These are phyloP conservation scores for Pterobdella sp. DNA, from an alignment of 2,888 invertebrate genomes.

Conservation along the genomic window DNA sequence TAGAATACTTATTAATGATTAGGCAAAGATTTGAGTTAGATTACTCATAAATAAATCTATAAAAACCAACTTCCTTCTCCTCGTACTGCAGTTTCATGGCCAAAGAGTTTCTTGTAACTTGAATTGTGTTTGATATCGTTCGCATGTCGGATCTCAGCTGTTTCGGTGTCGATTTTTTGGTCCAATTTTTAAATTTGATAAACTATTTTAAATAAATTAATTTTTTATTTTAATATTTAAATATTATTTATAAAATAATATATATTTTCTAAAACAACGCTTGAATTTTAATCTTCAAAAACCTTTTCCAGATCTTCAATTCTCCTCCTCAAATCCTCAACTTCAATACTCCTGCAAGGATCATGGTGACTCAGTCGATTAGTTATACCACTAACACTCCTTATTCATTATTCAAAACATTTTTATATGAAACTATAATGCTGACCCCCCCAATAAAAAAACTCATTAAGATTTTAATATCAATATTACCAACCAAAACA, in stretches of 20 bases:
- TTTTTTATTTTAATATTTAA: neutral
- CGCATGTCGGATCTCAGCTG: slow-evolving; percentile 11
- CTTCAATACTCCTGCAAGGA: neutral
- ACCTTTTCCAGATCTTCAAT: neutral
- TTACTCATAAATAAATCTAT: neutral
- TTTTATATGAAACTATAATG: no score
- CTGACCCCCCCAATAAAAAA: no score
- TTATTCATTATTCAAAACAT: no score
- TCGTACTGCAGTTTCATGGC: slow-evolving; percentile 30
- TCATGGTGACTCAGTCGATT: no score
- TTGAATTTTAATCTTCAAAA: neutral
- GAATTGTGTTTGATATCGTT: slow-evolving; percentile 15
- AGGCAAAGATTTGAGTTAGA: no score
- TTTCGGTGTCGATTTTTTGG: neutral
- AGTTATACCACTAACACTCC: no score
- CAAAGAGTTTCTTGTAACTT: slow-evolving; percentile 15
- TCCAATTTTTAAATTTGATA: neutral
- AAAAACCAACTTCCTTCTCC: slow-evolving; percentile 21
- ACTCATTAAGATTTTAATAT: no score
- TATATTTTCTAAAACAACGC: no score
- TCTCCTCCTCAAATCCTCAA: neutral
- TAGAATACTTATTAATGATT: no score
- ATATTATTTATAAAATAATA: no score
- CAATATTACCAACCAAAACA: no score
- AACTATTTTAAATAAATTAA: neutral